Evolutionary conservation across 2,797 vertebrate genomes (phyloP).

Genomic region (Falco novaeseelandiae): DNA sequence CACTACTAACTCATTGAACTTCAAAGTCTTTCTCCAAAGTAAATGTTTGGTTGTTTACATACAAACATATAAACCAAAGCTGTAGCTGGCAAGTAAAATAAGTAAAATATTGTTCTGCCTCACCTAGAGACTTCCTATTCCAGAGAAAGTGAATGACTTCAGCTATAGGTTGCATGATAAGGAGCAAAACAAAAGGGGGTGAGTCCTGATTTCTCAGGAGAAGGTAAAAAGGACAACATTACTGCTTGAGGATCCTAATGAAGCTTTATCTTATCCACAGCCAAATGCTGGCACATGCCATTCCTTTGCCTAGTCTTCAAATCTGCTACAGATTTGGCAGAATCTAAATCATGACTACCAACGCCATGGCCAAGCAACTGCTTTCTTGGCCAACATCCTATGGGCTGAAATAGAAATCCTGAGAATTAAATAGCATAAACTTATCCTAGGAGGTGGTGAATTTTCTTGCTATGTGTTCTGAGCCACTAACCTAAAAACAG

Average conservation of each 20-base stretch:
- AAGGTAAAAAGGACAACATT: neutral
- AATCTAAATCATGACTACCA: neutral
- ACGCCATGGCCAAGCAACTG: fast-evolving
- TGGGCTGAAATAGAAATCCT: neutral
- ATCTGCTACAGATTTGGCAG: neutral
- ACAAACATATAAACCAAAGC: neutral
- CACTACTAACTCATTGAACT: neutral
- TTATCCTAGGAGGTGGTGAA: neutral
- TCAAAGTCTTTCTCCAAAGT: neutral
- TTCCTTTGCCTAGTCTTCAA: neutral
- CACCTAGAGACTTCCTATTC: neutral
- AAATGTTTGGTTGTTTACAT: neutral
- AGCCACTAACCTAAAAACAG: neutral
- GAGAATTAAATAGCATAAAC: neutral
- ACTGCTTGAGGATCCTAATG: neutral
- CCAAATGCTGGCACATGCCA: fast-evolving
- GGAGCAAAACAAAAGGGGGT: neutral
- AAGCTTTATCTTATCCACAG: neutral
- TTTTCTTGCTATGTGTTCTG: neutral
- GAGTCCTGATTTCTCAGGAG: neutral
- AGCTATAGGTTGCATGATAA: neutral
- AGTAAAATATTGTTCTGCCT: neutral
- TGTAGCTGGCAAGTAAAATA: neutral
- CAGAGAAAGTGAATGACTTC: neutral
- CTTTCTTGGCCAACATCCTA: neutral